These are phyloP conservation scores for Bergia sp. DNA, from an alignment of 92 coral and sea anemone genomes.

Conservation along the genomic window DNA sequence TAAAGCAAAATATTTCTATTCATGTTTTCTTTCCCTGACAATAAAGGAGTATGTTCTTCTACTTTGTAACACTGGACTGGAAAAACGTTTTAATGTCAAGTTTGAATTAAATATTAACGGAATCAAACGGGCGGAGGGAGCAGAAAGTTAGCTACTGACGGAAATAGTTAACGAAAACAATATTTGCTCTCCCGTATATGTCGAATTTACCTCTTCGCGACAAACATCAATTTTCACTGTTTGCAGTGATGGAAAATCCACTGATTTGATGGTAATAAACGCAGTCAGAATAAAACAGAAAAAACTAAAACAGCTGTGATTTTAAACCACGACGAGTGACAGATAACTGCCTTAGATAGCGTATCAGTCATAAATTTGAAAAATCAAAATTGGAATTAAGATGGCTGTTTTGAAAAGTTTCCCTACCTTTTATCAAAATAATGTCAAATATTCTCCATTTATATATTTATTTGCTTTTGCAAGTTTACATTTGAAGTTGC, in stretches of 20 bases:
- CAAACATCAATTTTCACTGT: slow-evolving; percentile 1
- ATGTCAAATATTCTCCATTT: not conserved
- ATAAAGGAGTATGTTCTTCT: not conserved
- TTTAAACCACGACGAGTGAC: not conserved
- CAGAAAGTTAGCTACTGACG: not conserved
- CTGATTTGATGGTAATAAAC: not conserved
- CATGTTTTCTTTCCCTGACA: not conserved
- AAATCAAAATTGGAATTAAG: not conserved
- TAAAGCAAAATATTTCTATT: not conserved
- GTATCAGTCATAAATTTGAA: not conserved
- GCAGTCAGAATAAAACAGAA: not conserved
- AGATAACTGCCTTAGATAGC: slow-evolving; percentile 22
- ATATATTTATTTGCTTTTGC: not conserved
- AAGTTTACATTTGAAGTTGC: not conserved
- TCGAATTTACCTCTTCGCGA: not conserved
- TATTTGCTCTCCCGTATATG: not conserved
- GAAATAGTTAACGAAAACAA: not conserved
- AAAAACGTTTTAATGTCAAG: not conserved
- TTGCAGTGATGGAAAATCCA: not conserved
- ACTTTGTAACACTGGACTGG: not conserved
- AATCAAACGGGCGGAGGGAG: not conserved
- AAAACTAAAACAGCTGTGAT: slow-evolving; percentile 15
- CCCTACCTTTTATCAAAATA: not conserved
- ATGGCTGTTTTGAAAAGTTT: not conserved
- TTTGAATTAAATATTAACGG: slow-evolving; percentile 23